Evolutionary conservation across 2,113 vertebrate species (phyloP).

Genomic region (Alethe castanea): DNA sequence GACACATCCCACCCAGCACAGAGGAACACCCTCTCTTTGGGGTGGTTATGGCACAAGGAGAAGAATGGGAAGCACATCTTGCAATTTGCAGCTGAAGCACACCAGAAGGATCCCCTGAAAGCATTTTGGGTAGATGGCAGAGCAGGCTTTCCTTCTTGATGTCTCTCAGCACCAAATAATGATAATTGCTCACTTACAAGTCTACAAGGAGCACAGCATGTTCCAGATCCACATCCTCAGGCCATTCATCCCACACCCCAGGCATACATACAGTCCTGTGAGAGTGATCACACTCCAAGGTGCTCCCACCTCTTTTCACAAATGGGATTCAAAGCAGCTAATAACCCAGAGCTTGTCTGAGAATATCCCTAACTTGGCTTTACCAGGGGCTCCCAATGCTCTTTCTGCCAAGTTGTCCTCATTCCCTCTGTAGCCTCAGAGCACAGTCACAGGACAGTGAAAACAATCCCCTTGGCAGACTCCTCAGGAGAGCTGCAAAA

Average conservation of each 20-base stretch:
- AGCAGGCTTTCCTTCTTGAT: neutral
- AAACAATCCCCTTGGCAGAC: neutral
- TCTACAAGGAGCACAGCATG: neutral
- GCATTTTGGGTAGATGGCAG: neutral
- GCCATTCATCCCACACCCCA: neutral
- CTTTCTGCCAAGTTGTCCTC: neutral
- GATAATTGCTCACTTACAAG: neutral
- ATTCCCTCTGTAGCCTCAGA: neutral
- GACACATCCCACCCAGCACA: neutral
- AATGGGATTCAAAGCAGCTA: neutral
- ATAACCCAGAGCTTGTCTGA: neutral
- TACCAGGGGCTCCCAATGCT: neutral
- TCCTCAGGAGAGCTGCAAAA: neutral
- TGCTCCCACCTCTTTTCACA: neutral
- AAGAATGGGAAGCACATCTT: neutral
- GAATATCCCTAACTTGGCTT: neutral
- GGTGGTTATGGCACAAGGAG: neutral
- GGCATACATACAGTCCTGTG: neutral
- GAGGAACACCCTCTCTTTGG: neutral
- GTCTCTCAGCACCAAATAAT: neutral
- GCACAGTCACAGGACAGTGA: neutral
- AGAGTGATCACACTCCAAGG: neutral
- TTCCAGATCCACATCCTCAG: neutral
- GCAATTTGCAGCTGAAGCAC: neutral
- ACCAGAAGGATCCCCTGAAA: neutral